phyloP scores from a whole-genome alignment of 2,113 vertebrate genomes.

The Megaleporinus macrocephalus region DNA sequence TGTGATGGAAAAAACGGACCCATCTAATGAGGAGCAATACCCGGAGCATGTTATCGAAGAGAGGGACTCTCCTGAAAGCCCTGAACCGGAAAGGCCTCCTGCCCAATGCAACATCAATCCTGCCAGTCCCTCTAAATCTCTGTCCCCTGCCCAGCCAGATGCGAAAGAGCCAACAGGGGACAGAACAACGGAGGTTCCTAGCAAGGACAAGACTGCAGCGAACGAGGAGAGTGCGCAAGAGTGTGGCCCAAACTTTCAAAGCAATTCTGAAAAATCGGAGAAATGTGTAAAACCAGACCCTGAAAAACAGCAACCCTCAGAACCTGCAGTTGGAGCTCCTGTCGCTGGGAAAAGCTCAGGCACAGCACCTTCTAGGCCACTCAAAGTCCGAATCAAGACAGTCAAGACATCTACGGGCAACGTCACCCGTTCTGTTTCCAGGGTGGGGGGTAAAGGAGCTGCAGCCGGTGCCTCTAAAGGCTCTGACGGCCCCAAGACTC shows the following conservation, averaged over 20 bases:
- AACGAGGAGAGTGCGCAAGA: constrained; percentile 39
- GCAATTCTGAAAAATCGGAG: constrained; percentile 25
- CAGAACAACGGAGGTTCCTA: rapidly evolving
- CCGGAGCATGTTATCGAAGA: constrained; percentile 80
- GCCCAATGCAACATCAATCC: constrained; percentile 61
- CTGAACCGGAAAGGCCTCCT: constrained; percentile 73
- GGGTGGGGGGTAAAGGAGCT: constrained; percentile 78
- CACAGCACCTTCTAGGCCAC: constrained; percentile 75
- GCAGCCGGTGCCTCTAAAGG: constrained; percentile 55
- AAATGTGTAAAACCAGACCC: constrained; percentile 70
- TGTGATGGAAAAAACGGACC: constrained; percentile 31
- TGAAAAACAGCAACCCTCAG: constrained; percentile 60
- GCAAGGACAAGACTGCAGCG: constrained; percentile 58
- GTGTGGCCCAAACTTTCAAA: background rate
- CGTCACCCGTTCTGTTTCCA: constrained; percentile 85
- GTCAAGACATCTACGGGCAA: constrained; percentile 87
- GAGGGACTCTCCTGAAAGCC: constrained; percentile 81
- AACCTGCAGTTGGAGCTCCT: constrained; percentile 3
- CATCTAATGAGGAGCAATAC: constrained; percentile 65
- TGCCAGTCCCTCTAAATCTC: constrained; percentile 45
- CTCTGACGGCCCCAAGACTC: constrained; percentile 59
- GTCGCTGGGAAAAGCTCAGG: constrained; percentile 2
- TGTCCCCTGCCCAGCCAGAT: constrained; percentile 36
- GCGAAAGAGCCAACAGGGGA: constrained; percentile 26
- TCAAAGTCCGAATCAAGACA: constrained; percentile 96